Evolutionary conservation across 2,797 vertebrate genomes (phyloP), one percentile per base, ranked within the genome.

Genomic region (Esox masquinongy): DNA sequence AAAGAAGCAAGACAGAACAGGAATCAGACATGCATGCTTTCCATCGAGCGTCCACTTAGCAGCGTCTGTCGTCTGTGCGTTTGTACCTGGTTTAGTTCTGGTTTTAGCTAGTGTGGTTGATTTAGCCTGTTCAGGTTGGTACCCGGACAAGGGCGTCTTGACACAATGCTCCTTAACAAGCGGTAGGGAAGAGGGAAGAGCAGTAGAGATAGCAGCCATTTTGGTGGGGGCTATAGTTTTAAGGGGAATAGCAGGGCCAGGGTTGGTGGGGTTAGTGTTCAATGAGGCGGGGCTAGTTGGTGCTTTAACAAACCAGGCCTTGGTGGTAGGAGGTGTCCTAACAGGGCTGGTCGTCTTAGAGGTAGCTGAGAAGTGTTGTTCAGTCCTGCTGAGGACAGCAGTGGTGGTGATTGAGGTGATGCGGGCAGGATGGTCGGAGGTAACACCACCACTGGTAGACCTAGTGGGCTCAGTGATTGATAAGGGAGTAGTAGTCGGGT

Each of bases 381-480:
- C 74, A 39, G 53, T 61, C 73, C 80, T 74, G 63, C 74, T 79
- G 5, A 77, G 53, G n/a, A 47, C 64, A 0, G 24, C 8, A 36
- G 75, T 11, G 9, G 50, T 9, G 22, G 29, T 0, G 50, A 17
- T 29, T 6, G 69, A n/a, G 36, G 47, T 8, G 17, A 3, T 5
- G 19, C 22, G 22, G 56, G 49, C 12, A 66, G 36, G 43, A 11
- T 16, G 16, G 22, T 19, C 19, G 9, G 64, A 17, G 64, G 61
- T 79, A 7, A 47, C 61, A 0, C 19, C 6, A 56, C 70, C 7
- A 69, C 39, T 69, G 49, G 87, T 77, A 24, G 89, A 86, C 80
- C 88, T 80, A 1, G 85, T 81, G 19, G 78, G 53, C 2, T 91
- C 86, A 24, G 89, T 88, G 53, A 83, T 79, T 61, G 87, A 88